A percentile compares a stretch with the other conserved stretches of the same genome.
These are phyloP conservation scores for Sussaba pulchella DNA, from an alignment of 2,888 invertebrate genomes.

Conservation along the genomic window DNA sequence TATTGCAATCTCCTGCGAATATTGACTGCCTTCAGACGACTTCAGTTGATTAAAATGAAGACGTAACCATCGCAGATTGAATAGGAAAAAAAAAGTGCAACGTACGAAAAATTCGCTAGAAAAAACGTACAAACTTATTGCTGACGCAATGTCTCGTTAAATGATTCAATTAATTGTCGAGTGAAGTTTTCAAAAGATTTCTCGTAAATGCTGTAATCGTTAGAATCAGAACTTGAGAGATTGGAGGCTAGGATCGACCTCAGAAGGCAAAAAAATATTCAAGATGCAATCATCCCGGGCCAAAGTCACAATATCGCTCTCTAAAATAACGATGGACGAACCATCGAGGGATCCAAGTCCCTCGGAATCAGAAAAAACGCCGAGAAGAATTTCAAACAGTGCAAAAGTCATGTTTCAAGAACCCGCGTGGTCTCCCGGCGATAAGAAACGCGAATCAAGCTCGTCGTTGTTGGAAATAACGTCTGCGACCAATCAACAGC, in stretches of 20 bases:
- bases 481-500: background rate
- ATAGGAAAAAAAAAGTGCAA: background rate
- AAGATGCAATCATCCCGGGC: slow-evolving; percentile 1
- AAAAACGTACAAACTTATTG: background rate
- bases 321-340: background rate
- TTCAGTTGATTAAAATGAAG: background rate
- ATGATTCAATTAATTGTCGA: background rate
- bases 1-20: background rate
- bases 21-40: slow-evolving; percentile 6
- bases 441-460: slow-evolving; percentile 41
- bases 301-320: background rate
- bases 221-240: background rate
- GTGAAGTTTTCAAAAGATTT: background rate
- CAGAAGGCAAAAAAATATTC: background rate
- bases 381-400: slow-evolving; percentile 26
- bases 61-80: background rate
- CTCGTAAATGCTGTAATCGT: background rate
- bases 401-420: slow-evolving; percentile 54
- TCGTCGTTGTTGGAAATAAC: slow-evolving; percentile 11
- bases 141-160: background rate
- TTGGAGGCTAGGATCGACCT: background rate
- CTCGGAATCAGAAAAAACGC: slow-evolving; percentile 43
- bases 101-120: background rate
- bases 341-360: slow-evolving; percentile 11
- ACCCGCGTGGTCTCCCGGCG: slow-evolving; percentile 3